phyloP scores from a whole-genome alignment of 2,888 invertebrate species.

The Tanypteryx hageni region DNA sequence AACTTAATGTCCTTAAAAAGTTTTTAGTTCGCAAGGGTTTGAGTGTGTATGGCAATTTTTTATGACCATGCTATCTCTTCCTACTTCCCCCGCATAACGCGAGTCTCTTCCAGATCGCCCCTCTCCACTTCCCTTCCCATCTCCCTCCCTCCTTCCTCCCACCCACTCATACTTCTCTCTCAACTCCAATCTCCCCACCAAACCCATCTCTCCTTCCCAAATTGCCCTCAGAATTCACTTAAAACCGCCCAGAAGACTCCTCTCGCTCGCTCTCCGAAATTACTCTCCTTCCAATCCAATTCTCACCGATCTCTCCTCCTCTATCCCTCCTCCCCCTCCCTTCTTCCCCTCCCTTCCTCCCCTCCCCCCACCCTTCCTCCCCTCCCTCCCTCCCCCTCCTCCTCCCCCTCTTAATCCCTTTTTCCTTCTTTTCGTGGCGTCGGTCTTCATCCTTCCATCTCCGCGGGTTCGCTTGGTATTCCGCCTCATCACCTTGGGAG shows the following conservation, averaged over 20 bases:
- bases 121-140: no score
- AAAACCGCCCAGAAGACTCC: conserved; percentile 19
- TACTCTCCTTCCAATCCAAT: not conserved
- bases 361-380: not conserved
- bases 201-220: not conserved
- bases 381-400: not conserved
- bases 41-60: no score
- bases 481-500: conserved; percentile 38
- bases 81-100: no score
- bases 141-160: not conserved
- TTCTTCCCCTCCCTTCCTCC: not conserved
- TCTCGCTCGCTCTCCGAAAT: not conserved
- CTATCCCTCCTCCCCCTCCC: not conserved
- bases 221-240: conserved; percentile 24
- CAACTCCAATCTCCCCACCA: not conserved
- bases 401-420: not conserved
- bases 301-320: not conserved
- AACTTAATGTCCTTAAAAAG: no score
- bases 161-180: not conserved
- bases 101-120: no score
- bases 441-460: not conserved
- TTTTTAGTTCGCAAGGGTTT: no score
- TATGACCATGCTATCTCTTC: no score
- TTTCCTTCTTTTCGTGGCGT: no score
- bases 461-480: not conserved